A percentile compares a stretch with the other conserved stretches of the same genome.
Conservation (phyloP, 2,888 invertebrate species). For the Diachrysia chrysitis region DNA sequence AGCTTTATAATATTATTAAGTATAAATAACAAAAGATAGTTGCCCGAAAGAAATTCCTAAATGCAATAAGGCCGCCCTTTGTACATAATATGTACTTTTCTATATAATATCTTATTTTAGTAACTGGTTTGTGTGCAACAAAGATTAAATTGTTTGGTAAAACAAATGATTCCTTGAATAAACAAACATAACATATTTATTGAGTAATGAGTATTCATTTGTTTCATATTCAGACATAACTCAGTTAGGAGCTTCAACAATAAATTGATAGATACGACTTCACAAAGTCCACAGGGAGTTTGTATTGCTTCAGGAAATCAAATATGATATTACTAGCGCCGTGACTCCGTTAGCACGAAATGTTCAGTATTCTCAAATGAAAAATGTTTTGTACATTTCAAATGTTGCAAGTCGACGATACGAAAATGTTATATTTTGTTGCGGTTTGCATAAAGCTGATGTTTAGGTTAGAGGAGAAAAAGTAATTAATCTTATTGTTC, state of each 20-base stretch:
- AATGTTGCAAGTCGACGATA: no score
- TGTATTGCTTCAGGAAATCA: not conserved
- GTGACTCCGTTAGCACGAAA: not conserved
- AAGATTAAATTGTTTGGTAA: not conserved
- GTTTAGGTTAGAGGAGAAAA: no score
- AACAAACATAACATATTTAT: not conserved
- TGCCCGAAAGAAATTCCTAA: no score
- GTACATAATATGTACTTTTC: no score
- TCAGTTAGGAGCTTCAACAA: not conserved
- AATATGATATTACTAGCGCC: not conserved
- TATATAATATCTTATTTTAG: no score
- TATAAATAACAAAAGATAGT: no score
- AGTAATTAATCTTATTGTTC: no score
- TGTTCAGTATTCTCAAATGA: not conserved
- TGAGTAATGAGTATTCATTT: constrained; percentile 8
- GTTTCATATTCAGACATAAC: constrained; percentile 1
- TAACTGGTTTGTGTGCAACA: no score
- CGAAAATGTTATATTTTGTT: not conserved
- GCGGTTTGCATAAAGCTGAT: not conserved
- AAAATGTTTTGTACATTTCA: not conserved
- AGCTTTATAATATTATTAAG: no score
- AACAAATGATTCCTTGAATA: not conserved
- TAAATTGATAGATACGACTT: constrained; percentile 1
- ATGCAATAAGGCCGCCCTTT: no score
- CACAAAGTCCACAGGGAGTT: not conserved